Evolutionary conservation across 1,140 invertebrate genomes (phyloP).

Genomic region (Caenorhabditis remanei): DNA sequence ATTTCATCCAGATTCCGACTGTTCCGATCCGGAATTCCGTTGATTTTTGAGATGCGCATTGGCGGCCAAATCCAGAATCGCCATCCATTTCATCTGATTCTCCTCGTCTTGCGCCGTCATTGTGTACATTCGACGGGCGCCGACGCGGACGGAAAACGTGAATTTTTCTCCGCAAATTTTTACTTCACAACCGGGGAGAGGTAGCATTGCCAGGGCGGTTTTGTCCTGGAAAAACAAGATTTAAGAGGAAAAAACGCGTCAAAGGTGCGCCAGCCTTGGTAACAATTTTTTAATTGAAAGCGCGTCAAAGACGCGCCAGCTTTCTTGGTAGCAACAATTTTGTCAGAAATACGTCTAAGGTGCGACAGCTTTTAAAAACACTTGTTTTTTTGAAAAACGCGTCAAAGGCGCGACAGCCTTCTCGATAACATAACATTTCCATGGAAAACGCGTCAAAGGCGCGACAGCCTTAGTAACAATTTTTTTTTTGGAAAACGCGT

Average conservation of each 20-base stretch:
- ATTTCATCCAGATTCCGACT: neutral
- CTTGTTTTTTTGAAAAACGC: too few relatives aligned
- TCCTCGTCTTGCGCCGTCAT: conserved; percentile 64
- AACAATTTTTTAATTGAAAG: too few relatives aligned
- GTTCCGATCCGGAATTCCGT: conserved; percentile 35
- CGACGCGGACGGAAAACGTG: conserved; percentile 60
- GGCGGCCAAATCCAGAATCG: conserved; percentile 66
- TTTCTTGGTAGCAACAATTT: too few relatives aligned
- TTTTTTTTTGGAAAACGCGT: too few relatives aligned
- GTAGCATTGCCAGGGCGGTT: conserved; percentile 65
- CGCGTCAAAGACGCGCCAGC: too few relatives aligned
- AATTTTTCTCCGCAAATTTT: conserved; percentile 63
- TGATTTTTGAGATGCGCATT: conserved; percentile 63
- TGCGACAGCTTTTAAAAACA: too few relatives aligned
- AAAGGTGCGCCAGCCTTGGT: too few relatives aligned
- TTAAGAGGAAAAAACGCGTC: neutral
- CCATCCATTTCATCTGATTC: conserved; percentile 67
- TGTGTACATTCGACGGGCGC: conserved; percentile 62
- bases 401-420: too few relatives aligned
- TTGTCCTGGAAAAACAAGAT: conserved; percentile 59
- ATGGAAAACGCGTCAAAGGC: too few relatives aligned
- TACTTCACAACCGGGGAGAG: conserved; percentile 68
- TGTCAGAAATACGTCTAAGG: too few relatives aligned
- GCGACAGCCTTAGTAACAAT: too few relatives aligned
- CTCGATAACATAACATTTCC: too few relatives aligned